Conservation (phyloP, 2,888 invertebrate species). For the Epistrophe grossulariae region DNA sequence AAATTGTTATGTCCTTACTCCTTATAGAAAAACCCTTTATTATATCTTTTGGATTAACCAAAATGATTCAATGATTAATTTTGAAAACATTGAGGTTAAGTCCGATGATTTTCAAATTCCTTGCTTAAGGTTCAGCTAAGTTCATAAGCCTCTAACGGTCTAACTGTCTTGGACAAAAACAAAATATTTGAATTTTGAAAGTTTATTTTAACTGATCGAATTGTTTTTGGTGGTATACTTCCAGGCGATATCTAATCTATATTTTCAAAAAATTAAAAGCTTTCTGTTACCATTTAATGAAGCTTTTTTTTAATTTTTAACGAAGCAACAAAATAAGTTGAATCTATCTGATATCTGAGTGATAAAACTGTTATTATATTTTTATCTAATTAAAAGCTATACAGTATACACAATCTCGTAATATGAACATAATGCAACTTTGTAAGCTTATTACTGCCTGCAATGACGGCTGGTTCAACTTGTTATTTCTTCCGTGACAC, state of each 20-base stretch:
- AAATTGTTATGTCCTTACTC: too few species aligned
- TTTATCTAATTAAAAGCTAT: constrained; percentile 40
- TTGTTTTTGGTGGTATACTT: constrained; percentile 32
- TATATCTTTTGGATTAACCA: too few species aligned
- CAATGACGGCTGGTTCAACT: background rate
- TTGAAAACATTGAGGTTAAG: too few species aligned
- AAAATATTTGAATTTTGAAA: background rate
- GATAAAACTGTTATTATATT: constrained; percentile 5
- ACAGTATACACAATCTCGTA: constrained; percentile 16
- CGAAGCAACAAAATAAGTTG: background rate
- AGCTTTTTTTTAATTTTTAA: constrained; percentile 25
- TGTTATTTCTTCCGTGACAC: constrained; percentile 57
- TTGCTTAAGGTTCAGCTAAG: too few species aligned
- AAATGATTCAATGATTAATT: too few species aligned
- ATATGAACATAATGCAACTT: constrained; percentile 10
- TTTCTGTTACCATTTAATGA: background rate
- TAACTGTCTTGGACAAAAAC: too few species aligned
- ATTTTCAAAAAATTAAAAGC: background rate
- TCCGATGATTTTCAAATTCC: too few species aligned
- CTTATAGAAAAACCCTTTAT: too few species aligned
- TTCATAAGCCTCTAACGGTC: too few species aligned
- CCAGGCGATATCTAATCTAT: constrained; percentile 11
- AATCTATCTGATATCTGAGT: too few species aligned
- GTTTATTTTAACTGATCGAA: background rate
- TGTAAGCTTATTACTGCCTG: constrained; percentile 2